Percentiles rank a stretch among this genome's conserved stretches.
Conservation (phyloP, 2,113 vertebrate genomes). For the Cricetomys ansorgei region DNA sequence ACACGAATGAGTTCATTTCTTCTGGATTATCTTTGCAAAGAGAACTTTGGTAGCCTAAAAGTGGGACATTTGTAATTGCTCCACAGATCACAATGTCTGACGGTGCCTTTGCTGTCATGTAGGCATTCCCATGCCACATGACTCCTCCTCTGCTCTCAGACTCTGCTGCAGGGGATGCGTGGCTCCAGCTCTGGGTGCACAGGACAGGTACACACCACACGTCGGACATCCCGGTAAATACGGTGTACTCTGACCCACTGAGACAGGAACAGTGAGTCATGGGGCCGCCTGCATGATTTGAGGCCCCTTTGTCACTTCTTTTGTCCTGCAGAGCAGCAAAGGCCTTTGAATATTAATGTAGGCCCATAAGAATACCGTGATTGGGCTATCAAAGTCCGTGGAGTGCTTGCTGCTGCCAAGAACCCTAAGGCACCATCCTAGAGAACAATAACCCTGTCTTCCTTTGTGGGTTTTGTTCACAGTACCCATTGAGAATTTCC, state of each 20-base stretch:
- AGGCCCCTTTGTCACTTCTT: not conserved
- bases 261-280: not conserved
- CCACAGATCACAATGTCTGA: fast-evolving
- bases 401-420: fast-evolving
- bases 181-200: fast-evolving
- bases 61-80: fast-evolving
- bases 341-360: not conserved
- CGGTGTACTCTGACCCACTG: not conserved
- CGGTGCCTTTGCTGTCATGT: fast-evolving
- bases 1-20: not conserved
- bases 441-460: not conserved
- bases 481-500: not conserved
- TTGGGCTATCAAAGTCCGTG: not conserved
- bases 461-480: fast-evolving
- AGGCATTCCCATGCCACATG: fast-evolving
- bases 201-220: not conserved
- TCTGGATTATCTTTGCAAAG: not conserved
- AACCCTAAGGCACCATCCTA: not conserved
- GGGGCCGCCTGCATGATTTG: too few species aligned
- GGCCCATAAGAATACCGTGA: not conserved
- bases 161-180: fast-evolving
- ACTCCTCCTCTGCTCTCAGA: not conserved
- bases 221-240: fast-evolving
- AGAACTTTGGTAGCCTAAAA: not conserved
- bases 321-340: not conserved